These are phyloP conservation scores for Scelioninae gen. 2 DNA, from an alignment of 2,888 invertebrate genomes.

Conservation along the genomic window DNA sequence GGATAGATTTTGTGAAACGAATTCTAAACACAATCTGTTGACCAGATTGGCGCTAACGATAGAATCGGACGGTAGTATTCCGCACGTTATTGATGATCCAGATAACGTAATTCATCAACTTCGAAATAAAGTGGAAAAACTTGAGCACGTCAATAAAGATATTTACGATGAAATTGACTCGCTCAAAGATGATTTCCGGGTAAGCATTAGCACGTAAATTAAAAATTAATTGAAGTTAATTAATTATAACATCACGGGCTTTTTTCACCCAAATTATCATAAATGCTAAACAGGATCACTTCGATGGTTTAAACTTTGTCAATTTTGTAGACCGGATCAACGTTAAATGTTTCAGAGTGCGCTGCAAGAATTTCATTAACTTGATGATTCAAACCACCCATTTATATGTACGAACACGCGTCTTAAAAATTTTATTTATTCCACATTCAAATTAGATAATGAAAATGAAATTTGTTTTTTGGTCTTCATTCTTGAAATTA, in stretches of 20 bases:
- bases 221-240: slow-evolving; percentile 21
- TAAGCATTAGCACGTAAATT: slow-evolving; percentile 52
- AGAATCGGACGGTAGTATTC: slow-evolving; percentile 64
- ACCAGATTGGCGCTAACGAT: slow-evolving; percentile 69
- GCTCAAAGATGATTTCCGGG: slow-evolving; percentile 68
- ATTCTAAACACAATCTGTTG: slow-evolving; percentile 66
- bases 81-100: slow-evolving; percentile 51
- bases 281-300: slow-evolving; percentile 13
- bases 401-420: slow-evolving; percentile 23
- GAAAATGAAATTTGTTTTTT: neutral
- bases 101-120: slow-evolving; percentile 63
- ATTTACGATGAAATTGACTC: slow-evolving; percentile 66
- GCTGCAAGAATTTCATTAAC: slow-evolving; percentile 39
- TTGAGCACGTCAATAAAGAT: slow-evolving; percentile 65
- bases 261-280: slow-evolving; percentile 17
- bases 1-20: slow-evolving; percentile 64
- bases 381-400: slow-evolving; percentile 17
- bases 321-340: slow-evolving; percentile 19
- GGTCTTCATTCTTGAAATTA: slow-evolving; percentile 3
- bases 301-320: slow-evolving; percentile 21
- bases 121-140: slow-evolving; percentile 65
- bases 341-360: slow-evolving; percentile 20
- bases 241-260: slow-evolving; percentile 20
- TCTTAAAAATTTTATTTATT: slow-evolving; percentile 5
- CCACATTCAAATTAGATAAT: slow-evolving; percentile 6